Evolutionary conservation across 2,113 vertebrate genomes (phyloP), one percentile per base, ranked within the genome.

Genomic region (Nesogale talazaci): DNA sequence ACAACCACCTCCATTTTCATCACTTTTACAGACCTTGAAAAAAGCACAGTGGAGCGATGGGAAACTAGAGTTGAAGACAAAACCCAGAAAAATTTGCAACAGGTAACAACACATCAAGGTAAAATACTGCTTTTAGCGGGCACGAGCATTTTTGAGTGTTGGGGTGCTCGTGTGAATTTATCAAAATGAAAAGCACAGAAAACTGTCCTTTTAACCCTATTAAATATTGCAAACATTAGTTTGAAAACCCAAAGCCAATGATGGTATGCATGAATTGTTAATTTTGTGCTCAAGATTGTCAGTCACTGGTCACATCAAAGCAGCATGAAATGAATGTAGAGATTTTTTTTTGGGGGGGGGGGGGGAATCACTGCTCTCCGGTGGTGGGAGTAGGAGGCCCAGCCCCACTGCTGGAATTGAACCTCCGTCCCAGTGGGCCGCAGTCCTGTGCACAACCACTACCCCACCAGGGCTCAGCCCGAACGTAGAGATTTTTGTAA

Each of bases 221-320:
- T 10, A 96, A 89, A 74, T 85, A 93, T 0, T 85, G 11, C 27
- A 84, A 91, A 92, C 90, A 79, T 89, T 72, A 86, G 20, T 65
- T 80, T 15, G 46, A 57, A 14, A 17, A 34, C n/a, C 20, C 52
- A 59, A 91, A 61, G 67, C 34, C 52, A 92, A 79, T 27, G 5
- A 93, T 70, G n/a, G n/a, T 38, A 89, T 31, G 31, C 31, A 90
- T n/a, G 90, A 95, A 46, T 56, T 86, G 85, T 38, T 59, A 86
- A 83, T 20, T 52, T 77, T 2, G 20, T 6, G 10, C 25, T 74
- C 56, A 83, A 89, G 16, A 36, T 3, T 83, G 77, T n/a, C 57
- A 87, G 34, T 65, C 46, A 59, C 25, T 70, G 42, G 56, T 57
- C 77, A 78, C 34, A 90, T 34, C 20, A 57, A 92, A 83, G 42